Evolutionary conservation across 2,888 invertebrate species (phyloP).

Genomic region (Cylindroiulus punctatus): DNA sequence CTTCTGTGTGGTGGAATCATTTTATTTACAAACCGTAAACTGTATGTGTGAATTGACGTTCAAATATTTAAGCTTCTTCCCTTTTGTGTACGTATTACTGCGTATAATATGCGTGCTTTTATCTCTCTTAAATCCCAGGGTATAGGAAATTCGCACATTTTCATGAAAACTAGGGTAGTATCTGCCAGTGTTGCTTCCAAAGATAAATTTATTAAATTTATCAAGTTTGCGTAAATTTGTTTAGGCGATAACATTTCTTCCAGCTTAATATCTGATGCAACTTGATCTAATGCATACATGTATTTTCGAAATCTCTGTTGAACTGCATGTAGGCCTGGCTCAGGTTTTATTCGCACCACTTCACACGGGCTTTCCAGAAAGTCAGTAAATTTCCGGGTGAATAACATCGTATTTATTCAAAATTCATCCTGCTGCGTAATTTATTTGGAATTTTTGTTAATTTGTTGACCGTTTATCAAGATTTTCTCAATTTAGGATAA

Average conservation of each 20-base stretch:
- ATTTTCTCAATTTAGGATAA: not conserved
- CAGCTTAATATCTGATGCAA: too few relatives aligned
- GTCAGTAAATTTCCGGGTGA: slow-evolving; percentile 1
- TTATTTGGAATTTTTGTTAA: slow-evolving; percentile 1
- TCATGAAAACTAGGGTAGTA: not conserved
- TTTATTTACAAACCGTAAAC: too few relatives aligned
- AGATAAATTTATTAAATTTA: not conserved
- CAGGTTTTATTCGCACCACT: not conserved
- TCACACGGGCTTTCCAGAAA: not conserved
- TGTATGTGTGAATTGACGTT: too few relatives aligned
- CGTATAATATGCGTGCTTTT: too few relatives aligned
- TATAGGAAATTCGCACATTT: not conserved
- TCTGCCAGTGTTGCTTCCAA: not conserved
- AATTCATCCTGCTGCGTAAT: not conserved
- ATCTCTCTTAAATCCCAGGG: not conserved
- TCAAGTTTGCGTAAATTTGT: not conserved
- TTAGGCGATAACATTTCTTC: not conserved
- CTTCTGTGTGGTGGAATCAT: too few relatives aligned
- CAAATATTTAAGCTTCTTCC: too few relatives aligned
- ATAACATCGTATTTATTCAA: slow-evolving; percentile 5
- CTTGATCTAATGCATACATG: slow-evolving; percentile 18
- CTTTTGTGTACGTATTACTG: too few relatives aligned
- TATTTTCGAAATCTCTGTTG: not conserved
- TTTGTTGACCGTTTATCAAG: not conserved
- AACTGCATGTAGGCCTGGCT: not conserved